Evolutionary conservation across 2,113 vertebrate species (phyloP), one percentile per base, ranked within the genome.

Genomic region (Chaetorhynchus papuensis): DNA sequence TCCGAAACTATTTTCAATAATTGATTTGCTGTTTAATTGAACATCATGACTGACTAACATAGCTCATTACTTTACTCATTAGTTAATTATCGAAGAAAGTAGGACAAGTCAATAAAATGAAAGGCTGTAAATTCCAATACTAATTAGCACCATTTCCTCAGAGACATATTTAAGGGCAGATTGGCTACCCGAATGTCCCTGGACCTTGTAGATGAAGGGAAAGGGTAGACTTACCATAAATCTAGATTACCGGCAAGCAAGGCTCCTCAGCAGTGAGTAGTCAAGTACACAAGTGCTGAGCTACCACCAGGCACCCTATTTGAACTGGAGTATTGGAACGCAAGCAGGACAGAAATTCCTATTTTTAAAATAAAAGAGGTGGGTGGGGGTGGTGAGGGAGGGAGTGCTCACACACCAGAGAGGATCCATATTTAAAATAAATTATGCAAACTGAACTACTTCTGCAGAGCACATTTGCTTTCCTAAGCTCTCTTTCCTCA

Each of bases 1-100:
- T 99, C 98, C 98, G 94, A 99, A 99, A 99, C 98, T 98, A 99
- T 99, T 99, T 99, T 99, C 99, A 99, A 99, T 99, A 99, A 99
- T 99, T 99, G 99, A 99, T 99, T 99, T 97, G 98, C 98, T 98
- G 94, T 98, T 99, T 99, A 99, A 99, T 99, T 99, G 99, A 99
- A 99, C 99, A 99, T 99, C 99, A 98, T 98, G 99, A 99, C 98
- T 99, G 99, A 99, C 99, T 99, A 99, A 99, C 99, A 99, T 99
- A 99, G 99, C 99, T 99, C 99, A 99, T 99, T 99, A 99, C 99
- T 99, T 99, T 99, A 99, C 99, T 99, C 99, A 99, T 99, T 99
- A 99, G 99, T 99, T 99, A 99, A 99, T 99, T 99, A 99, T 99
- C 98, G 98, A 98, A 99, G 99, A 99, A 98, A 99, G 98, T 99